These are phyloP conservation scores for Apogon talboti DNA, from an alignment of 2,797 vertebrate species.

Conservation along the genomic window DNA sequence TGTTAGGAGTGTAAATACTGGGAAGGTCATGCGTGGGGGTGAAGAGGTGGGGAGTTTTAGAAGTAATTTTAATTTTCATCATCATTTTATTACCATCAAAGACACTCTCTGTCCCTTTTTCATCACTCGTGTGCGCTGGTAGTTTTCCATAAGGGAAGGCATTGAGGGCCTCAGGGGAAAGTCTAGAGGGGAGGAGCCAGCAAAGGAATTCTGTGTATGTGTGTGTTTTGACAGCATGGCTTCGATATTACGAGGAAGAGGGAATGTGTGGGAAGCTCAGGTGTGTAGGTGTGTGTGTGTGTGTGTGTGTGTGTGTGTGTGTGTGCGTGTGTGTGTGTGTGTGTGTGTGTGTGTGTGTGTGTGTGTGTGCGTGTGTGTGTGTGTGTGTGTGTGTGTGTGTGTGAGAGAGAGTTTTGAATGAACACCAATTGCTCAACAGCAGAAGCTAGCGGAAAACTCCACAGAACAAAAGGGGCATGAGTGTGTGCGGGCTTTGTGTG, in stretches of 20 bases:
- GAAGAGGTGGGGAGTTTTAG: neutral
- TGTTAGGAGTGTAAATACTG: constrained; percentile 34
- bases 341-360: constrained; percentile 16
- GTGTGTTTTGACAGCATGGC: constrained; percentile 28
- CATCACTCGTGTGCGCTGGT: constrained; percentile 49
- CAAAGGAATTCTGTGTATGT: constrained; percentile 62
- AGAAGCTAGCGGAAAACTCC: constrained; percentile 40
- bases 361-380: constrained; percentile 21
- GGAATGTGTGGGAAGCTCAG: constrained; percentile 24
- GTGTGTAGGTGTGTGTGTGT: constrained; percentile 25
- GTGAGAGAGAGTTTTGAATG: constrained; percentile 6
- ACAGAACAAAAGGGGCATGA: constrained; percentile 16
- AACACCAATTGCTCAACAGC: constrained; percentile 35
- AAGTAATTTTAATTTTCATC: constrained; percentile 11
- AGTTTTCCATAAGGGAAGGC: constrained; percentile 78
- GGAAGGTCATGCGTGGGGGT: constrained; percentile 6
- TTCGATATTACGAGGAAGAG: constrained; percentile 43
- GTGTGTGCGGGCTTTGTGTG: neutral
- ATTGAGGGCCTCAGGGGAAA: constrained; percentile 57
- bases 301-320: constrained; percentile 20
- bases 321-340: constrained; percentile 19
- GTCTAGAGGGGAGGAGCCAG: constrained; percentile 65
- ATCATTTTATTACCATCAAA: constrained; percentile 21
- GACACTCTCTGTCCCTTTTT: neutral
- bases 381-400: constrained; percentile 27